A percentile compares a stretch with the other conserved stretches of the same genome.
These are phyloP conservation scores for Ochropacha duplaris DNA, from an alignment of 2,888 invertebrate genomes.

Conservation along the genomic window DNA sequence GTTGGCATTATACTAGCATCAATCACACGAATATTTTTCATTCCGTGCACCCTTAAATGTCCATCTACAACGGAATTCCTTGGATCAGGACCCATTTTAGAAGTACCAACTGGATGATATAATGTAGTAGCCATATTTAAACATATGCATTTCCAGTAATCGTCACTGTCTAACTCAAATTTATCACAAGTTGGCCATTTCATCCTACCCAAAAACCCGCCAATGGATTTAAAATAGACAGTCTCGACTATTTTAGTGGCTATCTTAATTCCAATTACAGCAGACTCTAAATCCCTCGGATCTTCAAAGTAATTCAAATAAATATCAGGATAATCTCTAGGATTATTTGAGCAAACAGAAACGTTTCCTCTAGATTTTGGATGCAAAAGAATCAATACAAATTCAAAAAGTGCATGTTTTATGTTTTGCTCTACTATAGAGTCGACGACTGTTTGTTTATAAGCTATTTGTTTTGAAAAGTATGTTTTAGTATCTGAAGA, in stretches of 20 bases:
- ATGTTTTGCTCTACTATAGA: neutral
- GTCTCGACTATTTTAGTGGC: slow-evolving; percentile 45
- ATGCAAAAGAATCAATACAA: slow-evolving; percentile 47
- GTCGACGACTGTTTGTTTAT: slow-evolving; percentile 9
- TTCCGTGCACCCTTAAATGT: slow-evolving; percentile 84
- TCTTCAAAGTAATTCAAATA: slow-evolving; percentile 85
- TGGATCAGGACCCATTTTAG: slow-evolving; percentile 79
- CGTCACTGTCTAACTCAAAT: slow-evolving; percentile 36
- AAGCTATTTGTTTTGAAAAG: slow-evolving; percentile 22
- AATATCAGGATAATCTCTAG: slow-evolving; percentile 83
- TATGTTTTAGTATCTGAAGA: slow-evolving; percentile 8
- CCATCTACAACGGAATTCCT: slow-evolving; percentile 70
- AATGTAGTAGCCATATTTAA: slow-evolving; percentile 76
- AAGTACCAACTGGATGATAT: slow-evolving; percentile 88
- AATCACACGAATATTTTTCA: slow-evolving; percentile 85
- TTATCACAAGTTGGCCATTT: slow-evolving; percentile 43
- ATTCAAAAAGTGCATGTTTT: slow-evolving; percentile 30
- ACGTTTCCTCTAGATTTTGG: slow-evolving; percentile 80
- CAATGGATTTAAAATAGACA: slow-evolving; percentile 37
- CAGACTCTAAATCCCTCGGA: slow-evolving; percentile 70
- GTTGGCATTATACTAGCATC: slow-evolving; percentile 92
- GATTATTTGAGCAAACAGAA: slow-evolving; percentile 79
- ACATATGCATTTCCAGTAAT: slow-evolving; percentile 53
- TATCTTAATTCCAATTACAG: slow-evolving; percentile 48
- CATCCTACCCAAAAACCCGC: slow-evolving; percentile 42